phyloP scores from a whole-genome alignment of 1,140 invertebrate species.

The Drosophila bifasciata region DNA sequence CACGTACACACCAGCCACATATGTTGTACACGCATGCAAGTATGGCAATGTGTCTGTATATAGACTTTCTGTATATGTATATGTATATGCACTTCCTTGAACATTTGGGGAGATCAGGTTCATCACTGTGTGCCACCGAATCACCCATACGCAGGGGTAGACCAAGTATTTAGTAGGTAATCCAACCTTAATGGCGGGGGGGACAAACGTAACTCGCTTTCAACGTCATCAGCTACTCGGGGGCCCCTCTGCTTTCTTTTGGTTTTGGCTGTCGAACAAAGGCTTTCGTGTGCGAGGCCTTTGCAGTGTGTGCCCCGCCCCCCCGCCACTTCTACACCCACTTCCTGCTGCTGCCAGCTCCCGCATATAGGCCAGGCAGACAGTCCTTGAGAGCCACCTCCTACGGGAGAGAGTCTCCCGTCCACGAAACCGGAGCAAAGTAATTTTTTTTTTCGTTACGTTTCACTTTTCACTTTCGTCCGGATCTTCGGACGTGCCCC shows the following conservation, averaged over 20 bases:
- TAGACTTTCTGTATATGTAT: conserved; percentile 47
- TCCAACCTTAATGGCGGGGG: conserved; percentile 34
- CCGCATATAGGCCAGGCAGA: neutral
- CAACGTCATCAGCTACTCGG: conserved; percentile 68
- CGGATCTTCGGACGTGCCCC: neutral
- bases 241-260: conserved; percentile 64
- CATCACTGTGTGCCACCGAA: neutral
- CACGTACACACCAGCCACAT: conserved; percentile 9
- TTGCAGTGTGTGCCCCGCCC: neutral
- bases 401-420: conserved; percentile 19
- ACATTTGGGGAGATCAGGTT: conserved; percentile 23
- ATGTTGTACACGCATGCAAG: conserved; percentile 28
- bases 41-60: conserved; percentile 29
- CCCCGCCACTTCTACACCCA: too few relatives aligned
- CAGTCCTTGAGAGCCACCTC: conserved; percentile 27
- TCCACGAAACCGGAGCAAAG: conserved; percentile 29
- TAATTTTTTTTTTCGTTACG: conserved; percentile 58
- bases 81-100: conserved; percentile 46
- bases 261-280: conserved; percentile 56
- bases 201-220: conserved; percentile 64
- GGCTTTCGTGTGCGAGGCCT: conserved; percentile 20
- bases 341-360: neutral
- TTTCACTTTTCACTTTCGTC: conserved; percentile 70
- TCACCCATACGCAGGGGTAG: conserved; percentile 4
- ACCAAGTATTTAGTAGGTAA: conserved; percentile 17